A percentile compares a stretch with the other conserved stretches of the same genome.
phyloP scores from a whole-genome alignment of 2,888 invertebrate species.

The Spialia ferax region DNA sequence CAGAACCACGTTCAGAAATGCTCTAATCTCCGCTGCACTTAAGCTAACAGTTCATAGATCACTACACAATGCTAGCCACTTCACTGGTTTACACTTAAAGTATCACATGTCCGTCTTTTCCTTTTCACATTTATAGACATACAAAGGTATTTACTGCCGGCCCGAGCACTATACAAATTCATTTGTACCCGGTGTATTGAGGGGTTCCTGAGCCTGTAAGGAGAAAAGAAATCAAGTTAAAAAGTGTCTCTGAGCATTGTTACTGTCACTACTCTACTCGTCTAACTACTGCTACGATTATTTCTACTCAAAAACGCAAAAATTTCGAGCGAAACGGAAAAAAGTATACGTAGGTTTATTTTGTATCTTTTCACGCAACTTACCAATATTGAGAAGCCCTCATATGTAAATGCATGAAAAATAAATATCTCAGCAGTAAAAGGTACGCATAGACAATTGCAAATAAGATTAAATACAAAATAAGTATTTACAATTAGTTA shows the following conservation, averaged over 20 bases:
- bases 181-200: constrained; percentile 92
- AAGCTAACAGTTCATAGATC: constrained; percentile 67
- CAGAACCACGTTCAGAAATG: constrained; percentile 70
- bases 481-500: constrained; percentile 74
- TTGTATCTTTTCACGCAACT: constrained; percentile 56
- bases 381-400: constrained; percentile 74
- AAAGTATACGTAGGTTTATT: constrained; percentile 28
- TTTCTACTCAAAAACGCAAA: constrained; percentile 16
- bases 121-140: constrained; percentile 83
- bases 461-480: constrained; percentile 64
- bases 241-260: background rate
- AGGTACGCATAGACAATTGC: constrained; percentile 55
- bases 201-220: constrained; percentile 93
- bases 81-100: constrained; percentile 80
- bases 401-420: constrained; percentile 83
- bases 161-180: constrained; percentile 90
- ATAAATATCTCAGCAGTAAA: constrained; percentile 69
- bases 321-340: constrained; percentile 26
- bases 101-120: constrained; percentile 83
- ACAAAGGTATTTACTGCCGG: constrained; percentile 81
- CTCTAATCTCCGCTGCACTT: constrained; percentile 73
- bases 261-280: background rate
- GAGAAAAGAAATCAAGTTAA: constrained; percentile 50
- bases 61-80: constrained; percentile 72
- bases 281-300: background rate